Evolutionary conservation across 2,888 invertebrate species (phyloP).

Genomic region (Cepaea hortensis): DNA sequence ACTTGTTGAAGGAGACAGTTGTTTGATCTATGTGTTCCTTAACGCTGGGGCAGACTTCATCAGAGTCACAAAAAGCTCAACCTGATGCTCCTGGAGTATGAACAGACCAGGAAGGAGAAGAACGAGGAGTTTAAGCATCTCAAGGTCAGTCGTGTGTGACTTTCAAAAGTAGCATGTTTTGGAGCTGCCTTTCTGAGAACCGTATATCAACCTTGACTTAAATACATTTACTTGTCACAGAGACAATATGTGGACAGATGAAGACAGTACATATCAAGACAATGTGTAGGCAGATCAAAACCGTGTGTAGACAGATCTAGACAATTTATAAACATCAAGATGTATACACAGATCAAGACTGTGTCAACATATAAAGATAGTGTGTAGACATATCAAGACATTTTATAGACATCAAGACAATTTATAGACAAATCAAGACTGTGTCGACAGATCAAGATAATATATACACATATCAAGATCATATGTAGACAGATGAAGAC

Average conservation of each 20-base stretch:
- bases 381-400: neutral
- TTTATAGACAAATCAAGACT: too few relatives aligned
- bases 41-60: conserved; percentile 19
- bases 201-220: neutral
- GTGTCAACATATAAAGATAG: neutral
- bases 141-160: conserved; percentile 35
- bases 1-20: neutral
- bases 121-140: conserved; percentile 46
- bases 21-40: neutral
- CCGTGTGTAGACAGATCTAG: too few relatives aligned
- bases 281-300: too few relatives aligned
- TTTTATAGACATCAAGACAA: too few relatives aligned
- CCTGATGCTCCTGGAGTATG: conserved; percentile 41
- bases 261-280: too few relatives aligned
- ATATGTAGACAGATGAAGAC: too few relatives aligned
- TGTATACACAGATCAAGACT: too few relatives aligned
- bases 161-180: neutral
- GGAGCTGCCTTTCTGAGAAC: too few relatives aligned
- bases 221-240: too few relatives aligned
- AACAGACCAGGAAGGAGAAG: conserved; percentile 42
- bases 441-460: too few relatives aligned
- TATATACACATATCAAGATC: too few relatives aligned
- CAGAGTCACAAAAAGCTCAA: conserved; percentile 41
- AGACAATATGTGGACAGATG: neutral
- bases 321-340: too few relatives aligned